These are phyloP conservation scores for Leptobrachium leishanense DNA, from an alignment of 2,113 vertebrate species.

Conservation along the genomic window DNA sequence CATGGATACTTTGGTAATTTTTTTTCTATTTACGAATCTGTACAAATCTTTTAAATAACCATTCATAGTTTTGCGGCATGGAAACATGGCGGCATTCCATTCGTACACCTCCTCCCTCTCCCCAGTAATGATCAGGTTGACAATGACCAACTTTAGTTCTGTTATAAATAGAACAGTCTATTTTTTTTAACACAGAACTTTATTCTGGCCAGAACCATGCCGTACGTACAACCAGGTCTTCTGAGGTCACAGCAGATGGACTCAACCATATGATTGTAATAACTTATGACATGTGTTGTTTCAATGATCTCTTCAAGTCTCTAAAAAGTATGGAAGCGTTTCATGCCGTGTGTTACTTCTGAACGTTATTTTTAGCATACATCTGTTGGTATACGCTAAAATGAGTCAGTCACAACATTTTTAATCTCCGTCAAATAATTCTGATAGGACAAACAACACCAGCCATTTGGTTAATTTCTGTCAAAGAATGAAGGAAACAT, in stretches of 20 bases:
- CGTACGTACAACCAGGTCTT: conserved; percentile 65
- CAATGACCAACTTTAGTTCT: too few relatives aligned
- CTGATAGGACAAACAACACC: conserved; percentile 46
- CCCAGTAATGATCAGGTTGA: too few relatives aligned
- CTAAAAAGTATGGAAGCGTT: conserved; percentile 68
- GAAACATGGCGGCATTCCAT: too few relatives aligned
- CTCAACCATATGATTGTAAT: conserved; percentile 71
- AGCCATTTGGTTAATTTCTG: conserved; percentile 32
- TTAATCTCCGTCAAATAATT: conserved; percentile 67
- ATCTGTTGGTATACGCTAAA: conserved; percentile 72
- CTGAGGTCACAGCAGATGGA: conserved; percentile 75
- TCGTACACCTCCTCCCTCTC: too few relatives aligned
- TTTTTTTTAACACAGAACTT: conserved; percentile 17
- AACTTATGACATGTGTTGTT: conserved; percentile 76
- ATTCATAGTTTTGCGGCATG: too few relatives aligned
- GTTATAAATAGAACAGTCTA: not conserved
- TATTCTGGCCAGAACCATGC: conserved; percentile 58
- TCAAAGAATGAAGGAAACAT: not conserved
- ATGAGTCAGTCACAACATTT: conserved; percentile 68
- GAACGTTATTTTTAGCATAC: conserved; percentile 73
- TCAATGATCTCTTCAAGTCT: conserved; percentile 68
- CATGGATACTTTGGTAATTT: too few relatives aligned
- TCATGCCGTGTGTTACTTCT: conserved; percentile 66
- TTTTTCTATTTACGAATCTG: too few relatives aligned
- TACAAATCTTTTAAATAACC: too few relatives aligned